phyloP scores from a whole-genome alignment of 2,888 invertebrate genomes.

The Oegoconia quadripuncta region DNA sequence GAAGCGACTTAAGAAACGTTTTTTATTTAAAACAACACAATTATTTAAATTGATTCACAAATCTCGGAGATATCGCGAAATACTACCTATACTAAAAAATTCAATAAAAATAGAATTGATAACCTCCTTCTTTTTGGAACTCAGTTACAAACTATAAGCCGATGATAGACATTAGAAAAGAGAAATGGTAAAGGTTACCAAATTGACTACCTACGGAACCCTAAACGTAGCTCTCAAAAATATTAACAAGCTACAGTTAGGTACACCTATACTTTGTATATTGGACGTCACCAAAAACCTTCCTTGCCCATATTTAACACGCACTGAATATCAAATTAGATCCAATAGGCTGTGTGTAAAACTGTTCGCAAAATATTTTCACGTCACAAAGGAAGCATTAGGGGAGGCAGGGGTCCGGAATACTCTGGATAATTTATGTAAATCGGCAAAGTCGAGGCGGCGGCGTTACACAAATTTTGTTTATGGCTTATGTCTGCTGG shows the following conservation, averaged over 20 bases:
- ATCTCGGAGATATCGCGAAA: too few relatives aligned
- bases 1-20: too few relatives aligned
- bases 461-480: constrained; percentile 41
- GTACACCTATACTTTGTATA: constrained; percentile 2
- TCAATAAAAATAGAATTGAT: too few relatives aligned
- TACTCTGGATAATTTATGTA: constrained; percentile 53
- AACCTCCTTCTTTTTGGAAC: too few relatives aligned
- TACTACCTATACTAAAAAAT: too few relatives aligned
- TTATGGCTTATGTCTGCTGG: constrained; percentile 58
- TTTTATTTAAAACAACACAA: too few relatives aligned
- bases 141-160: too few relatives aligned
- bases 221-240: too few relatives aligned
- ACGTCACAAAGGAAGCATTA: constrained; percentile 73
- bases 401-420: constrained; percentile 17
- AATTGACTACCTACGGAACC: not conserved
- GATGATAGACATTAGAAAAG: too few relatives aligned
- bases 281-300: not conserved
- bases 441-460: constrained; percentile 43
- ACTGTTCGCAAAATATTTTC: constrained; percentile 78
- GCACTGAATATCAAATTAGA: constrained; percentile 59
- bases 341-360: constrained; percentile 62
- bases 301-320: constrained; percentile 4
- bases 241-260: constrained; percentile 13
- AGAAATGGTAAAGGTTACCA: not conserved
- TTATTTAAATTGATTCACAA: too few relatives aligned